Conservation (phyloP, 2,113 vertebrate genomes). For the Rousettus leschenaultii region DNA sequence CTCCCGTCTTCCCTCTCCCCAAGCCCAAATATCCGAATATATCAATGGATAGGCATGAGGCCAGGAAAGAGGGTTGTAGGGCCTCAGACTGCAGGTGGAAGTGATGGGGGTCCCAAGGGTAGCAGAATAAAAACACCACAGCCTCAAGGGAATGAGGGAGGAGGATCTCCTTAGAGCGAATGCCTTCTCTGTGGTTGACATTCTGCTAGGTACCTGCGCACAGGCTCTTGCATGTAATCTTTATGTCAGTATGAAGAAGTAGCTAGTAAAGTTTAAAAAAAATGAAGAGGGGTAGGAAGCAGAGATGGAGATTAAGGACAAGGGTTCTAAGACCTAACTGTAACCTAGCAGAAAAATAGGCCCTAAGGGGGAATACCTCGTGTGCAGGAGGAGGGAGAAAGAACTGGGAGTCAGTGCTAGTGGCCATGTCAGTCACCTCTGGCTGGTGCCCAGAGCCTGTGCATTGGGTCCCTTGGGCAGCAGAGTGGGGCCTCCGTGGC, state of each 20-base stretch:
- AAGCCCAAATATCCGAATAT: too few relatives aligned
- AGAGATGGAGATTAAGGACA: neutral
- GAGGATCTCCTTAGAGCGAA: rapidly evolving
- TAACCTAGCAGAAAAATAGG: neutral
- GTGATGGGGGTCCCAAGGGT: neutral
- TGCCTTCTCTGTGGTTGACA: too few relatives aligned
- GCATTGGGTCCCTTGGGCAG: neutral
- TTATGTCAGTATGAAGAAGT: neutral
- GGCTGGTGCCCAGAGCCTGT: neutral
- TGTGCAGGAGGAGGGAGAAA: neutral
- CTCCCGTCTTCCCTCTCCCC: rapidly evolving
- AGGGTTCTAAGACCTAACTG: neutral
- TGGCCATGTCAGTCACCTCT: too few relatives aligned
- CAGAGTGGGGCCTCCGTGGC: neutral
- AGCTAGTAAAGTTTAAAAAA: neutral
- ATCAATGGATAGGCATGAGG: neutral
- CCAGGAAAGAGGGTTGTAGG: too few relatives aligned
- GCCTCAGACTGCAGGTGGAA: neutral
- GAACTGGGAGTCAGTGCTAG: neutral
- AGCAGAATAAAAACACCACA: neutral
- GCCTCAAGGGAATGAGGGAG: neutral
- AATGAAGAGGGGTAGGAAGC: neutral
- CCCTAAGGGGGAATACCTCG: neutral
- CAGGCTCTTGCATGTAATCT: neutral
- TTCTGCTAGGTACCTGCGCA: neutral